Conservation (phyloP, 2,888 invertebrate species). For the Noctua fimbriata region DNA sequence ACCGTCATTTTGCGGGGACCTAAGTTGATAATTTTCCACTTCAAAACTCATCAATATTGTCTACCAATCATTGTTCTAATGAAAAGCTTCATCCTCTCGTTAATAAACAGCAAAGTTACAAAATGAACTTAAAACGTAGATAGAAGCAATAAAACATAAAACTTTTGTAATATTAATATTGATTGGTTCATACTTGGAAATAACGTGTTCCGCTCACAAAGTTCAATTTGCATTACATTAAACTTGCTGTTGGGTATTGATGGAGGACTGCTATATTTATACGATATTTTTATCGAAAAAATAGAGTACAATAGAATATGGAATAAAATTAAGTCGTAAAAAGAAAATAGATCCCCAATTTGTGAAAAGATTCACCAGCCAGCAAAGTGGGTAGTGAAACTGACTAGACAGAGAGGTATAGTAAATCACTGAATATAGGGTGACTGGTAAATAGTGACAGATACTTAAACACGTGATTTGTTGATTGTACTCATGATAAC, state of each 20-base stretch:
- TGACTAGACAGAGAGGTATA: not conserved
- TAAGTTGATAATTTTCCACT: not conserved
- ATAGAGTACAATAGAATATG: not conserved
- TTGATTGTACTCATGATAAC: no score
- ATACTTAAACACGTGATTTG: no score
- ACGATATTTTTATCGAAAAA: not conserved
- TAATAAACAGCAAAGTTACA: slow-evolving; percentile 44
- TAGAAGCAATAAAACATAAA: slow-evolving; percentile 41
- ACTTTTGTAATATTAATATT: slow-evolving; percentile 54
- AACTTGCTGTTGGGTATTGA: slow-evolving; percentile 38
- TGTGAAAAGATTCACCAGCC: not conserved
- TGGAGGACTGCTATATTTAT: slow-evolving; percentile 7
- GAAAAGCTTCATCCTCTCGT: slow-evolving; percentile 26
- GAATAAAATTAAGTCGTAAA: not conserved
- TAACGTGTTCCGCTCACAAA: slow-evolving; percentile 31
- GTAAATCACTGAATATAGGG: not conserved
- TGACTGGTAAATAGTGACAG: no score
- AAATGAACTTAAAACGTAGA: slow-evolving; percentile 51
- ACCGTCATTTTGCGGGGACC: not conserved
- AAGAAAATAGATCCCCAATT: not conserved
- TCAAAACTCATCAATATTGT: slow-evolving; percentile 16
- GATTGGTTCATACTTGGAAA: slow-evolving; percentile 44
- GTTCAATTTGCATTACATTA: slow-evolving; percentile 58
- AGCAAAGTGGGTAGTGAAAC: not conserved
- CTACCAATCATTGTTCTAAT: slow-evolving; percentile 30